Percentiles rank a stretch among this genome's conserved stretches.
Evolutionary conservation across 2,113 vertebrate genomes (phyloP).

Genomic region (Mastomys coucha): DNA sequence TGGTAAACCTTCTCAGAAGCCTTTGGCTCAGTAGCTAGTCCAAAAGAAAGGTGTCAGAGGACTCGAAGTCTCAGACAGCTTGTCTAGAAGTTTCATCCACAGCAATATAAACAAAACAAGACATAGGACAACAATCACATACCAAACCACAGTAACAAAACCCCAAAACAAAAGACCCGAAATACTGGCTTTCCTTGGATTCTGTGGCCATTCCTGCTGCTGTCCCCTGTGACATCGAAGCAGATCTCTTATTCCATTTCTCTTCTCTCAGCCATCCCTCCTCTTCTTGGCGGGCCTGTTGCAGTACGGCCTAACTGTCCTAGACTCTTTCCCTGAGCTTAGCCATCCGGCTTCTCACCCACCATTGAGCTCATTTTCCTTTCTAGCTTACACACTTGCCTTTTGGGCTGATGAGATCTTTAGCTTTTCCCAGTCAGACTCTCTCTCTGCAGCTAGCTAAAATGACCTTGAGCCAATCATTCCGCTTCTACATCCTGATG

Average conservation of each 20-base stretch:
- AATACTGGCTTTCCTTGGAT: background rate
- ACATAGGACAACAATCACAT: background rate
- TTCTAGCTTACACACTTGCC: background rate
- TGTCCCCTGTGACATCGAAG: background rate
- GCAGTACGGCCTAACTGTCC: background rate
- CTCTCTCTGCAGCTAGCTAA: background rate
- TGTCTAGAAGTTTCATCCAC: background rate
- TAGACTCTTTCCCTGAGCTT: background rate
- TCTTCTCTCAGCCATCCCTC: background rate
- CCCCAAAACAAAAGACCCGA: slow-evolving; percentile 46
- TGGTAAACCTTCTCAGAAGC: slow-evolving; percentile 7
- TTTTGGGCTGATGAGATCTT: background rate
- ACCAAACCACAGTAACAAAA: background rate
- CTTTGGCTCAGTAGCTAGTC: background rate
- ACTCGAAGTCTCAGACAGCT: background rate
- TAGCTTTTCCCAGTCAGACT: background rate
- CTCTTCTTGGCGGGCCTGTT: background rate
- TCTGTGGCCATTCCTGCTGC: background rate
- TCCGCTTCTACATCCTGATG: background rate
- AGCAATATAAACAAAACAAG: background rate
- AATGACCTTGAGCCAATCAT: too few species aligned
- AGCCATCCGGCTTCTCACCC: background rate
- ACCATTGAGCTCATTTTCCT: background rate
- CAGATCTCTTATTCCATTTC: background rate
- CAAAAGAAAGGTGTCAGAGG: slow-evolving; percentile 63